These are phyloP conservation scores for Gymnarchus niloticus DNA, from an alignment of 2,113 vertebrate genomes.

Conservation along the genomic window DNA sequence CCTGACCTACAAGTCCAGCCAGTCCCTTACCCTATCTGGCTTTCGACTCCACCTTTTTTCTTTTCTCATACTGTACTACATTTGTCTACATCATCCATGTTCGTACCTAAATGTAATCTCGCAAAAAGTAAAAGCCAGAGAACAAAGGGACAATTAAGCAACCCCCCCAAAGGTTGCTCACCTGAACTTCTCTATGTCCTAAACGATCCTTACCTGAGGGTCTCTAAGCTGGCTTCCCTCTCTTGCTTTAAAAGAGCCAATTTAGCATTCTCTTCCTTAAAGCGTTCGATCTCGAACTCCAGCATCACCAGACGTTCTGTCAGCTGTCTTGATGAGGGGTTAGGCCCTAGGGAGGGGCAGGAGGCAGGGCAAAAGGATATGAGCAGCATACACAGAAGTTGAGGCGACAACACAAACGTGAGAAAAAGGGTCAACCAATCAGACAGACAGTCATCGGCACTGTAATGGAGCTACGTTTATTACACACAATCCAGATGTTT, in stretches of 20 bases:
- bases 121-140: background rate
- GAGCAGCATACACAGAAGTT: background rate
- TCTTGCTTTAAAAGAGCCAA: conserved; percentile 75
- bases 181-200: background rate
- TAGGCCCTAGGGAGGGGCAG: conserved; percentile 53
- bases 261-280: conserved; percentile 78
- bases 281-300: conserved; percentile 86
- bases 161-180: background rate
- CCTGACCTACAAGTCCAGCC: background rate
- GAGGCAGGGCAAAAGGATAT: background rate
- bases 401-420: background rate
- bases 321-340: conserved; percentile 69
- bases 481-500: background rate
- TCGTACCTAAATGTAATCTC: background rate
- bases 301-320: conserved; percentile 76
- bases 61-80: background rate
- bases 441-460: background rate
- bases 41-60: background rate
- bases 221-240: conserved; percentile 67
- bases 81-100: background rate
- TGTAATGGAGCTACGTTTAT: background rate
- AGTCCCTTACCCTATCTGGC: background rate
- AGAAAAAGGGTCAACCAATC: background rate
- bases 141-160: no score
- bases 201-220: conserved; percentile 63